phyloP scores from a whole-genome alignment of 1,140 invertebrate genomes.

The Eubasilissa regina region DNA sequence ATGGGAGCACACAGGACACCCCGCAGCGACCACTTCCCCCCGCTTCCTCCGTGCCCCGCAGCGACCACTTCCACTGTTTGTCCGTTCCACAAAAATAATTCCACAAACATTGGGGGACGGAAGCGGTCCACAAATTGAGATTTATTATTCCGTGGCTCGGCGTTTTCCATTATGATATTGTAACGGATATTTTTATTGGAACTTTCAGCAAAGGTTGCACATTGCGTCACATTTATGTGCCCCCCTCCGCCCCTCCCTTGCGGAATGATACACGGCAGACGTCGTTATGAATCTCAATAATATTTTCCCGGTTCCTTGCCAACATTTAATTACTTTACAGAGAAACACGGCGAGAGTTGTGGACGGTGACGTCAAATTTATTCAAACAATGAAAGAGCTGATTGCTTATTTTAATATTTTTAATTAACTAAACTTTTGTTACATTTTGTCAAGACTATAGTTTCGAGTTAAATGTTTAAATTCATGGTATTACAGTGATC shows the following conservation, averaged over 20 bases:
- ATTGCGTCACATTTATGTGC: conserved; percentile 7
- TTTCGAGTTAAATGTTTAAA: no score
- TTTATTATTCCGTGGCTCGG: conserved; percentile 16
- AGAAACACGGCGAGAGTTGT: not conserved
- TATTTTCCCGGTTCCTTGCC: not conserved
- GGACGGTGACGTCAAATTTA: not conserved
- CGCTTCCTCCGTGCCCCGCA: not conserved
- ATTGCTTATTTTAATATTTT: not conserved
- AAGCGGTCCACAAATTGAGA: conserved; percentile 29
- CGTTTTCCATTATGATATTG: conserved; percentile 32
- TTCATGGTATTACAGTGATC: no score
- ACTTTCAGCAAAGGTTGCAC: conserved; percentile 19
- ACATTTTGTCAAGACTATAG: no score
- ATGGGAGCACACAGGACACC: not conserved
- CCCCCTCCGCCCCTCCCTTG: not conserved
- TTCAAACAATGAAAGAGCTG: not conserved
- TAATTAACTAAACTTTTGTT: no score
- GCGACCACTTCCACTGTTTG: not conserved
- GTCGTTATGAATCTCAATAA: conserved; percentile 2
- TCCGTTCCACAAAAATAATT: conserved; percentile 26
- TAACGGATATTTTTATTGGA: conserved; percentile 29
- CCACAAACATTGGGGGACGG: conserved; percentile 8
- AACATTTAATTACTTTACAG: conserved; percentile 12
- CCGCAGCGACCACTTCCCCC: not conserved
- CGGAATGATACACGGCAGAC: conserved; percentile 1